A percentile compares a stretch with the other conserved stretches of the same genome.
Evolutionary conservation across 2,113 vertebrate species (phyloP).

Genomic region (Rhinopithecus roxellana): DNA sequence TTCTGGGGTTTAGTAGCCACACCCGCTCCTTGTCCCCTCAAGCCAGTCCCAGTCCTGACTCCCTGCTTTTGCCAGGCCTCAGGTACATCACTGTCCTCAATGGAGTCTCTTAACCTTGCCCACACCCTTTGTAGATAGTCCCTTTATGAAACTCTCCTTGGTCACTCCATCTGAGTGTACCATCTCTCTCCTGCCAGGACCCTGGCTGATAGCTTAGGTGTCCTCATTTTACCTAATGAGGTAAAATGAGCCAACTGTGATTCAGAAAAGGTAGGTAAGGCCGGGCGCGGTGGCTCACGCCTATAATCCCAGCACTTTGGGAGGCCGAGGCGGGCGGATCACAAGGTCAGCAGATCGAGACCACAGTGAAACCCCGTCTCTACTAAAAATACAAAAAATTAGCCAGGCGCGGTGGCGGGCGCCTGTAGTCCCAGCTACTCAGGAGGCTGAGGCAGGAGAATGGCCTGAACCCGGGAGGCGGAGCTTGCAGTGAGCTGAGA

Average conservation of each 20-base stretch:
- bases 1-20: neutral
- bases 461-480: no score
- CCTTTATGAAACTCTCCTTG: neutral
- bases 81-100: neutral
- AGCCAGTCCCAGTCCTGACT: neutral
- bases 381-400: no score
- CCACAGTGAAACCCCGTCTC: no score
- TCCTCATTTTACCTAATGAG: neutral
- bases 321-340: no score
- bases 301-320: no score
- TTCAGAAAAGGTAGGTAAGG: neutral
- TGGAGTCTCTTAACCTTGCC: neutral
- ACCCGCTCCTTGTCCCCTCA: neutral
- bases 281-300: no score
- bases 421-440: no score
- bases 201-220: neutral
- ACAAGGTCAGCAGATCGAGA: no score
- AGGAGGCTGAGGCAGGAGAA: no score
- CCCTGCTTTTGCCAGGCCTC: neutral
- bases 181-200: neutral
- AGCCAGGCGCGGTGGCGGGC: no score
- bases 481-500: no score
- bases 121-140: neutral
- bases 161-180: neutral
- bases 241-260: neutral